Percentiles rank a stretch among this genome's conserved stretches.
These are phyloP conservation scores for Iguana delicatissima DNA, from an alignment of 2,797 vertebrate genomes.

Conservation along the genomic window DNA sequence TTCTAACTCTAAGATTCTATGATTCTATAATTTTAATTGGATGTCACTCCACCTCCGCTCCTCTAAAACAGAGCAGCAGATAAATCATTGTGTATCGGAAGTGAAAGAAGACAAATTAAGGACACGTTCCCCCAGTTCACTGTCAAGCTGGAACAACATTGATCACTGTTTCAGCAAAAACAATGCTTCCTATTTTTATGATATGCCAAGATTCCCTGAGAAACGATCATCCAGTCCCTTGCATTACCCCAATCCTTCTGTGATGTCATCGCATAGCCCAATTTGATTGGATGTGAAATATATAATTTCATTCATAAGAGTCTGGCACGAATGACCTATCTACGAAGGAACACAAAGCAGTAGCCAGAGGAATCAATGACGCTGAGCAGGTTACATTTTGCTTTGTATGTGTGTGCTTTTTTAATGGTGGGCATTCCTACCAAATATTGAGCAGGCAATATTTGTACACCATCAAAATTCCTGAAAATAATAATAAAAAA, in stretches of 20 bases:
- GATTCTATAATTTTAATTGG: too few relatives aligned
- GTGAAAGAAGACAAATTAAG: background rate
- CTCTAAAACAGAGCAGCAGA: too few relatives aligned
- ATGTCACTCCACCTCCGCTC: too few relatives aligned
- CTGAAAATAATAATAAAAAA: too few relatives aligned
- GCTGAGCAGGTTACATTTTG: too few relatives aligned
- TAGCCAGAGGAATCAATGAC: background rate
- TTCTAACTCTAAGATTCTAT: too few relatives aligned
- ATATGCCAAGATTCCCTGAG: background rate
- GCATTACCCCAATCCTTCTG: background rate
- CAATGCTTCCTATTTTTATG: background rate
- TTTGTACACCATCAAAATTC: too few relatives aligned
- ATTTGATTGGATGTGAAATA: background rate
- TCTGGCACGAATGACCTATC: background rate
- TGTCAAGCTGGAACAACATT: background rate
- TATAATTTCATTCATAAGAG: too few relatives aligned
- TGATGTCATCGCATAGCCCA: too few relatives aligned
- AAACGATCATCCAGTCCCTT: background rate
- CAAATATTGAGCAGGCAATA: too few relatives aligned
- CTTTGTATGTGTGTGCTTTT: too few relatives aligned
- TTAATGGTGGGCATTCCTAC: too few relatives aligned
- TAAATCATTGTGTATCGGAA: background rate
- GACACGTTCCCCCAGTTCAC: background rate
- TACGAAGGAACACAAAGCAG: background rate
- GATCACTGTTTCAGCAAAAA: background rate